phyloP scores from a whole-genome alignment of 1,140 invertebrate species.

The Popillia japonica region DNA sequence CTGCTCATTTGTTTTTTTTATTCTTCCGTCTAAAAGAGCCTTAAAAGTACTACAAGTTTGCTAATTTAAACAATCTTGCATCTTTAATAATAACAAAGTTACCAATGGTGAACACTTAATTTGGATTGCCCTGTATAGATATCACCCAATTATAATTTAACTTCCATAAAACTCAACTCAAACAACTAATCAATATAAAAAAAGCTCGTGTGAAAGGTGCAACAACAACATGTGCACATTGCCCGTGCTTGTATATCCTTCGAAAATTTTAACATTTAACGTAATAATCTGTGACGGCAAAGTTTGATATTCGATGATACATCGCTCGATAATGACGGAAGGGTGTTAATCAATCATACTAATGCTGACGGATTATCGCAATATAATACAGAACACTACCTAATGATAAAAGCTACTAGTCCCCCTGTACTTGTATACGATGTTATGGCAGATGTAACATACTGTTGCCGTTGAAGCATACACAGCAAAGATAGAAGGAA shows the following conservation, averaged over 20 bases:
- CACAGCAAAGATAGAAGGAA: neutral
- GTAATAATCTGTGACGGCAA: neutral
- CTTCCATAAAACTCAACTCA: no score
- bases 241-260: neutral
- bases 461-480: neutral
- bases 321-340: constrained; percentile 17
- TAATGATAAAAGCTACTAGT: neutral
- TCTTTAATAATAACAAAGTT: no score
- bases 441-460: neutral
- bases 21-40: no score
- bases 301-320: constrained; percentile 34
- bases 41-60: no score
- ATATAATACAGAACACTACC: neutral
- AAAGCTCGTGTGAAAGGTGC: neutral
- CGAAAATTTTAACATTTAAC: constrained; percentile 1
- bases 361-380: constrained; percentile 29
- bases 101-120: no score
- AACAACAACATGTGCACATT: neutral
- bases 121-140: no score
- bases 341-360: constrained; percentile 34
- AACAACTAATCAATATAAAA: neutral
- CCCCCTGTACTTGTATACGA: no score
- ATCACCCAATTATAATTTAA: no score
- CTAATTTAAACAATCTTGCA: no score
- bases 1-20: no score